Base-by-base conservation (phyloP, 1,140 invertebrate genomes). In the Drosophila fuyamai region DNA sequence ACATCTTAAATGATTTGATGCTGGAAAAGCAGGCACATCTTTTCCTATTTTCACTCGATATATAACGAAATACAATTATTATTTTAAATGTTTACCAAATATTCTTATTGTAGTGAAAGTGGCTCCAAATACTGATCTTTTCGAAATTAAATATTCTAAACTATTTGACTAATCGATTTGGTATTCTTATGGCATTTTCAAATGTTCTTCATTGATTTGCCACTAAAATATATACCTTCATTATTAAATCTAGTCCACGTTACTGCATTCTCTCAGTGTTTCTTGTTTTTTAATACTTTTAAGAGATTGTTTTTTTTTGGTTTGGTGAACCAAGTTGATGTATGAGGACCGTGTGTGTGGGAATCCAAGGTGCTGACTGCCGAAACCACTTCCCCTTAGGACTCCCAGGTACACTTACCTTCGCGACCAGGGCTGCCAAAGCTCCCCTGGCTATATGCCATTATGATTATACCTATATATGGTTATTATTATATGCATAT, bases 291-390 rank as follows among this genome's bases (percentile, higher is more conserved):
- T n/a, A n/a, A 40, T 5, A 12, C 13, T 12, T 55, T 44, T 12
- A 14, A 13, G 29, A 23, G 5, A n/a, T 43, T 1, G 7, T 32
- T 32, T 32, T 32, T 29, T 32, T 51, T 13, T 5, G 3, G 23
- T 13, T 32, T 9, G 5, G 8, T 27, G 12, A 18, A 48, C 7
- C 16, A 35, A 38, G 2, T 60, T 78, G 77, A 85, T 81, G 74
- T 81, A 78, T 67, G 65, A 18, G 16, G 13, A 32, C 6, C 0
- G 14, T 32, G 46, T 36, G 68, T 80, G 65, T 86, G 75, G 82
- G 82, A 84, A 86, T 66, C 56, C 47, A 66, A 85, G 81, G 77
- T 85, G 76, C 48, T 56, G 43, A 23, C 43, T 16, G 6, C 32
- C 41, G n/a, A 14, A 16, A 36, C 36, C 36, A 36, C 36, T 36